phyloP scores from a whole-genome alignment of 2,888 invertebrate species.

The Hyposoter didymator region DNA sequence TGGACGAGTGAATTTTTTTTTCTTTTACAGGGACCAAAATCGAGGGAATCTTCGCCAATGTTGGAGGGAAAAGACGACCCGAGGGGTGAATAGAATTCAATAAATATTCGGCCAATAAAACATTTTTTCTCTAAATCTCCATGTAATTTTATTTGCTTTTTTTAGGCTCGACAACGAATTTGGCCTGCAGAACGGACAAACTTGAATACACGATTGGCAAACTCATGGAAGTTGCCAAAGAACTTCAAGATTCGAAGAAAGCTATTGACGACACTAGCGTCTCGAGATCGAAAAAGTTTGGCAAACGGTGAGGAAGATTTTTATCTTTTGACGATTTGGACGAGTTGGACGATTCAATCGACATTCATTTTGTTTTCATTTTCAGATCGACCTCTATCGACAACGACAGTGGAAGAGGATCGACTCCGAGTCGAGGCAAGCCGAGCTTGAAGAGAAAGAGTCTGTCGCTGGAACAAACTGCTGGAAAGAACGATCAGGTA shows the following conservation, averaged over 20 bases:
- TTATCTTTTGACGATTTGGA: background rate
- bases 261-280: constrained; percentile 76
- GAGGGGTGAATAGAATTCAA: constrained; percentile 79
- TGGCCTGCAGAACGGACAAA: constrained; percentile 80
- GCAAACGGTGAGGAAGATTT: constrained; percentile 78
- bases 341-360: background rate
- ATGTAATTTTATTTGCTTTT: background rate
- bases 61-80: constrained; percentile 90
- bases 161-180: constrained; percentile 73
- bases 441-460: constrained; percentile 89
- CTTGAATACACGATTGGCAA: constrained; percentile 81
- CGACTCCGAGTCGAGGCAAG: constrained; percentile 83
- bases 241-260: constrained; percentile 81
- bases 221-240: constrained; percentile 81
- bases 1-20: background rate
- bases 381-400: constrained; percentile 89
- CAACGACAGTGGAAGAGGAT: constrained; percentile 84
- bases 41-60: constrained; percentile 90
- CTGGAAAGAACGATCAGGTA: constrained; percentile 80
- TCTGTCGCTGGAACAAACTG: constrained; percentile 89
- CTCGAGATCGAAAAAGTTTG: constrained; percentile 78
- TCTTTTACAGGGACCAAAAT: constrained; percentile 87
- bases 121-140: background rate
- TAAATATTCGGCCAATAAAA: background rate
- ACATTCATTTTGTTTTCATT: background rate